phyloP scores from a whole-genome alignment of 2,888 invertebrate species.

The Mythimna loreyi region DNA sequence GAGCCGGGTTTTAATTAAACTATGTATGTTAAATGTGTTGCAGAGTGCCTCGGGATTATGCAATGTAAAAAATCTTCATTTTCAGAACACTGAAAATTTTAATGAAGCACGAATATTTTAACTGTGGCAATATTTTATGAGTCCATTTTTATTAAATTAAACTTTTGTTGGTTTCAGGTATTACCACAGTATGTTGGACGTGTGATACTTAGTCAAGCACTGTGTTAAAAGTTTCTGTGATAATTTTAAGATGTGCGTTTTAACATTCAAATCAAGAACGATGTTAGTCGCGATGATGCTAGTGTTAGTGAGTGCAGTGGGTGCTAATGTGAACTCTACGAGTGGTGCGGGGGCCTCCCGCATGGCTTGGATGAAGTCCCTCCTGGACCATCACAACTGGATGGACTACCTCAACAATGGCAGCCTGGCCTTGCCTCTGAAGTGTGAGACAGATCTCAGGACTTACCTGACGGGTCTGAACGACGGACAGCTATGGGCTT shows the following conservation, averaged over 20 bases:
- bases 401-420: slow-evolving; percentile 83
- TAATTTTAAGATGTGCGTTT: slow-evolving; percentile 59
- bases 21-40: slow-evolving; percentile 23
- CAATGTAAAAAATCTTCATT: slow-evolving; percentile 27
- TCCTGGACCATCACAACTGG: slow-evolving; percentile 93
- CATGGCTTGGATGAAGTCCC: slow-evolving; percentile 92
- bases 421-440: slow-evolving; percentile 78
- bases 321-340: slow-evolving; percentile 81
- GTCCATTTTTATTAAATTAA: slow-evolving; percentile 37
- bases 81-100: slow-evolving; percentile 6
- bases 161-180: slow-evolving; percentile 67
- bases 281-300: slow-evolving; percentile 79
- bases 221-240: slow-evolving; percentile 41
- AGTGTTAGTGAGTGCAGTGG: slow-evolving; percentile 85
- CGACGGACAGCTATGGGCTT: slow-evolving; percentile 94
- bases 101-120: slow-evolving; percentile 28
- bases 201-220: slow-evolving; percentile 41
- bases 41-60: slow-evolving; percentile 19
- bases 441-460: slow-evolving; percentile 91
- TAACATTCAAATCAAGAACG: slow-evolving; percentile 67
- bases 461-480: slow-evolving; percentile 90
- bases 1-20: slow-evolving; percentile 34
- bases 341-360: slow-evolving; percentile 75
- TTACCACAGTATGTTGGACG: slow-evolving; percentile 59
- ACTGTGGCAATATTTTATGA: slow-evolving; percentile 15